A percentile compares a stretch with the other conserved stretches of the same genome.
Conservation (phyloP, 2,888 invertebrate genomes). For the Meteorus colon region DNA sequence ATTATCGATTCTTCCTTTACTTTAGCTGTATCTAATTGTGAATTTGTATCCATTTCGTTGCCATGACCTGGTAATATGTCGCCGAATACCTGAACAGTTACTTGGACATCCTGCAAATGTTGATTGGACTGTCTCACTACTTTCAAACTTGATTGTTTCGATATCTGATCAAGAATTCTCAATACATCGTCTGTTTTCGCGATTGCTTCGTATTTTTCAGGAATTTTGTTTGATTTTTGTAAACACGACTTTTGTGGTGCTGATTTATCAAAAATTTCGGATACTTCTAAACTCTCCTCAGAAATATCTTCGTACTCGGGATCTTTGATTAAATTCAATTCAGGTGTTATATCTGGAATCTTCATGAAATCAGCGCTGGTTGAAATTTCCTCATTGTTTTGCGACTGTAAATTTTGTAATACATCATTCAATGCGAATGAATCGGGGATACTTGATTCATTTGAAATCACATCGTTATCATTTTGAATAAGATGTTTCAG, state of each 20-base stretch:
- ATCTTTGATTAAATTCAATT: conserved; percentile 52
- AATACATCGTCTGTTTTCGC: conserved; percentile 65
- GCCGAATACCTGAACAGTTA: conserved; percentile 48
- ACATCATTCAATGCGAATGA: conserved; percentile 7
- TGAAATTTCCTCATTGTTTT: conserved; percentile 9
- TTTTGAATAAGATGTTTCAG: conserved; percentile 2
- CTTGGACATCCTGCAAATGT: conserved; percentile 44
- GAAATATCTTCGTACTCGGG: conserved; percentile 71
- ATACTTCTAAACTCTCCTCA: conserved; percentile 70
- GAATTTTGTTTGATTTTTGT: conserved; percentile 56
- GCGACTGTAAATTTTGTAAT: background rate
- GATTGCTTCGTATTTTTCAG: conserved; percentile 62
- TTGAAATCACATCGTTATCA: conserved; percentile 4
- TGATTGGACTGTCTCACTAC: conserved; percentile 17
- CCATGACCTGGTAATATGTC: conserved; percentile 45
- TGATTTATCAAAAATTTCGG: conserved; percentile 67
- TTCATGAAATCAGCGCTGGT: background rate
- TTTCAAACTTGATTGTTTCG: conserved; percentile 54
- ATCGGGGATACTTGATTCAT: conserved; percentile 11
- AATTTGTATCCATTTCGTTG: background rate
- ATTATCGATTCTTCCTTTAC: background rate
- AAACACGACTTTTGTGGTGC: conserved; percentile 54
- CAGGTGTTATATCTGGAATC: conserved; percentile 32
- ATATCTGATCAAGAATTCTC: conserved; percentile 65
- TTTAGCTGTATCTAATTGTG: background rate